Base-by-base conservation (phyloP, 2,888 invertebrate genomes). In the Myathropa florea region DNA sequence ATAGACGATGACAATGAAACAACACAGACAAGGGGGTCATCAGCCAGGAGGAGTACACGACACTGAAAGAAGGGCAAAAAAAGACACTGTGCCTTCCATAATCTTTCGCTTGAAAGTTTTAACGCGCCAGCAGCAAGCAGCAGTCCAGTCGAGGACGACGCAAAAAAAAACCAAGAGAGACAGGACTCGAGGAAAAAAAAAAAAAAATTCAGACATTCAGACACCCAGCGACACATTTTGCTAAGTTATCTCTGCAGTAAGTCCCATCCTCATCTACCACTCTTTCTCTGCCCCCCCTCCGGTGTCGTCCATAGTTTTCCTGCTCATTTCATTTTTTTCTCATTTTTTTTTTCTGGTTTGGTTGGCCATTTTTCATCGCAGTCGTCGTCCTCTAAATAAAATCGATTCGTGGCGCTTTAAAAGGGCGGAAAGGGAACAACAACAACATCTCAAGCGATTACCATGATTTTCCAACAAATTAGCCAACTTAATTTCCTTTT, bases 401-500 rank as follows among this genome's bases (percentile, higher is more conserved):
- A 86, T 83, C 86, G 79, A 86, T 86, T 80, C 28, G 63, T 39
- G 23, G 39, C 60, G 71, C 73, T 85, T 75, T 83, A 71, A 78
- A 78, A 57, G 36, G 21, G 14, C 3, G 28, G 33, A 28, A 36
- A 61, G 67, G 73, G 36, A 63, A 33, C 55, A 83, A 83, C 78
- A 83, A 83, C 86, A 86, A 83, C 70, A 78, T 71, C 75, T 39
- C 73, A 75, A 70, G 61, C 86, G 86, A 86, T 86, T 86, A 86
- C 86, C 86, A 86, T 86, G 86, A 86, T 86, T 86, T 86, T 86
- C 86, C 86, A 86, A 86, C 86, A 86, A 86, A 86, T 86, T 86
- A 86, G 83, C 78, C 86, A 86, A 86, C 83, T 86, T 86, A 86
- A 86, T 86, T 86, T 86, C 86, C 86, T 86, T 84, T 80, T 77